A percentile compares a stretch with the other conserved stretches of the same genome.
phyloP scores from a whole-genome alignment of 2,797 vertebrate species.

The Enteromius thamalakanensis region DNA sequence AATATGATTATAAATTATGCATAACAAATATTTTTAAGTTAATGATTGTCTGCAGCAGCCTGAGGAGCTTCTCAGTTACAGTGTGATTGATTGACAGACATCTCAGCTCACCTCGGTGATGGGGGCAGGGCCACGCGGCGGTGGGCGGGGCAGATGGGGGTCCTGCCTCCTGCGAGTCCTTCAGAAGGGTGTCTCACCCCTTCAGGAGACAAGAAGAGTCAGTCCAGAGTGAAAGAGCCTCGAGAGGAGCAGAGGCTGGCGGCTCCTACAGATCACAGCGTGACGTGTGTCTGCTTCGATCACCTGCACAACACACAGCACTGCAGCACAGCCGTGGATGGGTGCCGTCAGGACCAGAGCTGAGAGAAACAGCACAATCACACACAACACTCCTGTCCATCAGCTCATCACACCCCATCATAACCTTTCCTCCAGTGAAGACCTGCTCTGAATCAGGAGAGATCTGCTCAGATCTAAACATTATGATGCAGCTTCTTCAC shows the following conservation, averaged over 20 bases:
- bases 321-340: not conserved
- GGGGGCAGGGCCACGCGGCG: conserved; percentile 48
- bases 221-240: conserved; percentile 70
- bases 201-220: conserved; percentile 81
- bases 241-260: conserved; percentile 34
- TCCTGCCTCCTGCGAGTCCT: conserved; percentile 67
- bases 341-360: not conserved
- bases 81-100: not conserved
- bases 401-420: not conserved
- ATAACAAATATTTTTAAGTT: not conserved
- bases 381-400: not conserved
- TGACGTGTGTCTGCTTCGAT: not conserved
- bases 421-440: not conserved
- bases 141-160: conserved; percentile 56
- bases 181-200: conserved; percentile 72
- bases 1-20: not conserved
- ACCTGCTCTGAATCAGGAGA: no score
- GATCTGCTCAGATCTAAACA: no score
- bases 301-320: not conserved
- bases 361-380: not conserved
- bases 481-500: not conserved
- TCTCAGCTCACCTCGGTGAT: conserved; percentile 68
- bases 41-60: not conserved
- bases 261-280: not conserved
- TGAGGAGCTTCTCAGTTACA: not conserved